Evolutionary conservation across 2,888 invertebrate species (phyloP), one percentile per base, ranked within the genome.

Genomic region (Nomada lathburiana): DNA sequence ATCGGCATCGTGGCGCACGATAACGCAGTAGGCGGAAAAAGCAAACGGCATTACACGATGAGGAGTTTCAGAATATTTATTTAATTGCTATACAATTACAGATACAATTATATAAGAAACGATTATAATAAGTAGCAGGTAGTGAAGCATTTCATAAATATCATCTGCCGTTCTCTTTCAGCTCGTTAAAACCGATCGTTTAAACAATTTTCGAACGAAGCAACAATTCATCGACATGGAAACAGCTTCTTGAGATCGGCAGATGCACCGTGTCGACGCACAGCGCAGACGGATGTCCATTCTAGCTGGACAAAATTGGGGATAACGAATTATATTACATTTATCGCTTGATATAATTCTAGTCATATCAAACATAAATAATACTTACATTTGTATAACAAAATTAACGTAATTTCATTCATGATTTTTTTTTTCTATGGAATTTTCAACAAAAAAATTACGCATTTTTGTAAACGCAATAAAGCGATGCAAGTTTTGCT

Each of bases 121-220:
- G 88, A 91, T 79, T 91, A 89, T 92, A 89, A 90, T 89, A 88
- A 91, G 88, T 93, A 92, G 91, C 86, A 87, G 80, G 87, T 92
- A 91, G 89, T 67, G 81, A 88, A 76, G 86, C 84, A 84, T 85
- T 86, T 89, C 89, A 86, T 90, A 91, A 91, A 65, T 42, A 60
- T 91, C 77, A 84, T 90, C 89, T 90, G 90, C 89, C 90, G 90
- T 89, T 90, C 90, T 89, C 87, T 83, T 85, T 76, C 77, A 90
- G 87, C 87, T 88, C 82, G 85, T 82, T 80, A 65, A 82, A 78
- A 68, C 68, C 57, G 23, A 81, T 62, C 47, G 57, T 78, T 67
- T 23, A 20, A 50, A 63, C 26, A 13, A 68, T 64, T 63, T 74
- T 60, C 63, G 26, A 72, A 55, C 47, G 20, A 63, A 29, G 57